phyloP scores from a whole-genome alignment of 2,113 vertebrate species.

The Gymnorhina tibicen region DNA sequence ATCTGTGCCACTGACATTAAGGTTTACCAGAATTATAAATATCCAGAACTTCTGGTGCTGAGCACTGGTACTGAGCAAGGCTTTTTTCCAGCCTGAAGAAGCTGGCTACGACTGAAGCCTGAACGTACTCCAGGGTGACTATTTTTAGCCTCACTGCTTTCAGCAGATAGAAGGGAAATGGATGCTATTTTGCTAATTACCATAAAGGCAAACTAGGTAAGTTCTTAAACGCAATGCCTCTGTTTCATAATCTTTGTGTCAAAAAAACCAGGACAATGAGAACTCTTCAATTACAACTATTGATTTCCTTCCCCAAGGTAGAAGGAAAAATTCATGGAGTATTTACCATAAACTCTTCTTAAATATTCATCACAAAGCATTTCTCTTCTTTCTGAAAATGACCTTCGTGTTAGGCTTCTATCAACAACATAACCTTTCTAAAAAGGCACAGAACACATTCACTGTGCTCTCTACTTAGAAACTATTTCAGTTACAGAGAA shows the following conservation, averaged over 20 bases:
- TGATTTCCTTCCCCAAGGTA: neutral
- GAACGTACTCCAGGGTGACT: neutral
- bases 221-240: neutral
- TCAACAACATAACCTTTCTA: neutral
- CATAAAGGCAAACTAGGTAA: neutral
- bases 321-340: neutral
- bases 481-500: neutral
- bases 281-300: neutral
- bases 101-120: neutral
- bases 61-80: neutral
- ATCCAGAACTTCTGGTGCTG: neutral
- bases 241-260: neutral
- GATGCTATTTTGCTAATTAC: conserved; percentile 33
- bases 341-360: neutral
- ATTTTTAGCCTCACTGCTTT: conserved; percentile 22
- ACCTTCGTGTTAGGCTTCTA: neutral
- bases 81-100: neutral
- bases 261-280: neutral
- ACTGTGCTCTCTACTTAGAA: neutral
- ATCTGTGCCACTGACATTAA: neutral
- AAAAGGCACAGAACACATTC: neutral
- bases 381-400: neutral
- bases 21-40: neutral
- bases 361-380: neutral
- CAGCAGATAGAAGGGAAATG: conserved; percentile 15